A percentile compares a stretch with the other conserved stretches of the same genome.
Evolutionary conservation across 2,888 invertebrate genomes (phyloP).

Genomic region (Leistus spinibarbis): DNA sequence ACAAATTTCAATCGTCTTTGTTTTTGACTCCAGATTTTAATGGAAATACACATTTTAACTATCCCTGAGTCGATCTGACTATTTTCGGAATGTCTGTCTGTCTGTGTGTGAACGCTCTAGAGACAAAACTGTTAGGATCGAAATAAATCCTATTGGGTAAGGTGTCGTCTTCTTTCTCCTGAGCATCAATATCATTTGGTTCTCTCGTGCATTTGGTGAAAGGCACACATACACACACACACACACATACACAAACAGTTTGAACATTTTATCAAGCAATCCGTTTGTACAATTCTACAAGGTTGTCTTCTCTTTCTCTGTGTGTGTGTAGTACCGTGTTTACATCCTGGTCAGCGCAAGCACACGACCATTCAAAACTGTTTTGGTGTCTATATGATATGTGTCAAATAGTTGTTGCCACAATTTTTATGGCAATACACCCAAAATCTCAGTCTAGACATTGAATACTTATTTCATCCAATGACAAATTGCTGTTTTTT

Average conservation of each 20-base stretch:
- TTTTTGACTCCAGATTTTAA: no score
- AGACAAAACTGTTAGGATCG: no score
- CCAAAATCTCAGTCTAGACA: no score
- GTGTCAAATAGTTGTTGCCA: constrained; percentile 2
- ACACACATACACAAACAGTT: not conserved
- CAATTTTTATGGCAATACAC: not conserved
- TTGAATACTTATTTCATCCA: no score
- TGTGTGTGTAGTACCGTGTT: constrained; percentile 13
- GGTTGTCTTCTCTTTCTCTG: constrained; percentile 10
- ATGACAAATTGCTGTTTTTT: no score
- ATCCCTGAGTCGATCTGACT: no score
- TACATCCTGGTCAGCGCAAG: constrained; percentile 13
- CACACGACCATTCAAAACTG: constrained; percentile 3
- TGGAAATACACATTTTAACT: no score
- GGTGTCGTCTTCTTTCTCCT: not conserved
- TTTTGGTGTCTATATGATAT: constrained; percentile 4
- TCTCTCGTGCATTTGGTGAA: not conserved
- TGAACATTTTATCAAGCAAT: not conserved
- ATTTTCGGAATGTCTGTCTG: no score
- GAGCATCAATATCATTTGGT: not conserved
- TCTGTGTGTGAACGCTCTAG: no score
- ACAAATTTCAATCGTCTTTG: no score
- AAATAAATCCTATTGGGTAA: not conserved
- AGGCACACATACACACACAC: constrained; percentile 3
- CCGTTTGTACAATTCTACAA: constrained; percentile 4